Base-by-base conservation (phyloP, 1,140 invertebrate species). In the Cardiocondyla obscurior region DNA sequence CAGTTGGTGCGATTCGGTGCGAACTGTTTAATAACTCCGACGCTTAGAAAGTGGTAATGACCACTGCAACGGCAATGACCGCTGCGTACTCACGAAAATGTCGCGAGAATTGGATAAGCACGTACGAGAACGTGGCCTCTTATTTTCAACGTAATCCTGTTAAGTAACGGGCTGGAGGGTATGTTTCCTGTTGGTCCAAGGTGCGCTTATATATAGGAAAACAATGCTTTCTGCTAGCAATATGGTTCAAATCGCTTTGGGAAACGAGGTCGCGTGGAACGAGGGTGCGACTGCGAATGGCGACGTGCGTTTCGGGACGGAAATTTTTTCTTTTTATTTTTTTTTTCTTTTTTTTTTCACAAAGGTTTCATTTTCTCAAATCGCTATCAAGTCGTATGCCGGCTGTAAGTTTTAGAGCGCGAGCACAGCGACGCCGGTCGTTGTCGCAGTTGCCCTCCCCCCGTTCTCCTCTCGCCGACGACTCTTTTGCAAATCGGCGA, bases 291-390 rank as follows among this genome's bases (percentile, higher is more conserved):
- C 8, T 1, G 30, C 33, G 25, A 22, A n/a, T 33, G 55, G 19
- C 67, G 28, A 10, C 7, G 49, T 57, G 39, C 57, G 57, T 70
- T 49, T 64, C 16, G n/a, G 10, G 44, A 22, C 2, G 28, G 14
- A 8, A 57, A 81, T 36, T 60, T 42, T 57, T 74, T n/a, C n/a
- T n/a, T n/a, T n/a, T n/a, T n/a, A n/a, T n/a, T n/a, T n/a, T n/a
- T n/a, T n/a, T n/a, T n/a, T n/a, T n/a, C n/a, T n/a, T n/a, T n/a
- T n/a, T n/a, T 86, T 82, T 69, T 60, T 60, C 60, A 46, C 22
- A 14, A 14, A 49, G 33, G 33, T 86, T 86, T 82, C 84, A 86
- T 86, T 86, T 85, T 85, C 77, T 70, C 25, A n/a, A 85, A 76
- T 82, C 62, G 42, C 30, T 60, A 53, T 70, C n/a, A 42, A n/a